Evolutionary conservation across 2,888 invertebrate species (phyloP).

Genomic region (Ochropleura plecta): DNA sequence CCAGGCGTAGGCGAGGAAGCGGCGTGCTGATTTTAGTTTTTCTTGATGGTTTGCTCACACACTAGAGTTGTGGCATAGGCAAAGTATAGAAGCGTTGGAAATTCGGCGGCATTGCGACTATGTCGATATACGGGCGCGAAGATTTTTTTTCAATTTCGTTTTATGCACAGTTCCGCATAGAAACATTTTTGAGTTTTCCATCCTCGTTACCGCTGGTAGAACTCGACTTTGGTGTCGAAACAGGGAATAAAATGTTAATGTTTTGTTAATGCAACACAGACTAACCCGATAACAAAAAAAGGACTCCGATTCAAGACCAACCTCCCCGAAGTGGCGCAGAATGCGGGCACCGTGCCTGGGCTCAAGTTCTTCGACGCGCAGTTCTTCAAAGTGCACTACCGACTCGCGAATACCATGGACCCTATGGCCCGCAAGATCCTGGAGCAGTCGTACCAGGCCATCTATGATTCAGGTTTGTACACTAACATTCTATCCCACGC

Average conservation of each 20-base stretch:
- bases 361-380: constrained; percentile 92
- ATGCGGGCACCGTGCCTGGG: constrained; percentile 91
- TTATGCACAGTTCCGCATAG: neutral
- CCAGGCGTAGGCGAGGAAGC: no score
- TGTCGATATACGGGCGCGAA: neutral
- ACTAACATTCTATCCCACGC: neutral
- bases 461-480: constrained; percentile 92
- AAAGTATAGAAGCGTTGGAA: neutral
- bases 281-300: constrained; percentile 92
- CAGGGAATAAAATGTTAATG: neutral
- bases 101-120: neutral
- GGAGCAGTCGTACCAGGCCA: constrained; percentile 93
- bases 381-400: constrained; percentile 93
- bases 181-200: neutral
- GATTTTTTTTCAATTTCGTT: neutral
- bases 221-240: neutral
- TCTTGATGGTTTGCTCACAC: no score
- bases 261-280: constrained; percentile 54
- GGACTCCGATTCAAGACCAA: constrained; percentile 80
- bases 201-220: neutral
- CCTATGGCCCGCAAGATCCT: constrained; percentile 92
- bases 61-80: neutral
- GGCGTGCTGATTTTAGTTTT: no score
- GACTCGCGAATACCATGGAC: constrained; percentile 87
- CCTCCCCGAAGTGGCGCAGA: constrained; percentile 87